Evolutionary conservation across 2,888 invertebrate genomes (phyloP).

Genomic region (Tetragonisca angustula): DNA sequence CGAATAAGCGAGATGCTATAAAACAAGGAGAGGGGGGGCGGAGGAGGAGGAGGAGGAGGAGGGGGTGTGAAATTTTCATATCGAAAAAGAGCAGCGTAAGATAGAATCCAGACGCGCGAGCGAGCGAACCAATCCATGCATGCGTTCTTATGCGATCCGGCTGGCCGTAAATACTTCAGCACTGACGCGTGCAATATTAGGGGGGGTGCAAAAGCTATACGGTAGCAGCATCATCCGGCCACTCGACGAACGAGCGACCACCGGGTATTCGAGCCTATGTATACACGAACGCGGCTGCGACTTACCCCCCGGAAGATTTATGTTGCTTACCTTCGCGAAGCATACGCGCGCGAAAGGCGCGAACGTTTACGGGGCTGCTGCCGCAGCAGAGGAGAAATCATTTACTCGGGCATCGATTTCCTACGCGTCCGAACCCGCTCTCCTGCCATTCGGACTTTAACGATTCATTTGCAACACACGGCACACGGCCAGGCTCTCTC

Average conservation of each 20-base stretch:
- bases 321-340: conserved; percentile 74
- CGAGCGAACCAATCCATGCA: background rate
- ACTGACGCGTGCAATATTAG: conserved; percentile 81
- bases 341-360: conserved; percentile 53
- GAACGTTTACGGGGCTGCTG: conserved; percentile 65
- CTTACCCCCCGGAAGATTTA: conserved; percentile 74
- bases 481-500: conserved; percentile 12
- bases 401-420: conserved; percentile 70
- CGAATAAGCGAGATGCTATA: conserved; percentile 10
- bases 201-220: conserved; percentile 77
- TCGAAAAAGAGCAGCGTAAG: conserved; percentile 41
- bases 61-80: conserved; percentile 46
- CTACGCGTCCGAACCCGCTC: conserved; percentile 39
- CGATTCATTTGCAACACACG: conserved; percentile 67
- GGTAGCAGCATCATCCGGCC: conserved; percentile 74
- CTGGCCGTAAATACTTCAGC: conserved; percentile 81
- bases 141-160: conserved; percentile 59
- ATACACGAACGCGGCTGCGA: conserved; percentile 13
- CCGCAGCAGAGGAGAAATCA: conserved; percentile 60
- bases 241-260: conserved; percentile 61
- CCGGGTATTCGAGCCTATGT: conserved; percentile 38
- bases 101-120: conserved; percentile 31
- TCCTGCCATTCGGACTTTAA: conserved; percentile 62
- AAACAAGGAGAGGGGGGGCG: too few relatives aligned
- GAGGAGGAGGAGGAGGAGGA: too few relatives aligned